Evolutionary conservation across 2,888 invertebrate genomes (phyloP), one percentile per base, ranked within the genome.

Genomic region (Machimus atricapillus): DNA sequence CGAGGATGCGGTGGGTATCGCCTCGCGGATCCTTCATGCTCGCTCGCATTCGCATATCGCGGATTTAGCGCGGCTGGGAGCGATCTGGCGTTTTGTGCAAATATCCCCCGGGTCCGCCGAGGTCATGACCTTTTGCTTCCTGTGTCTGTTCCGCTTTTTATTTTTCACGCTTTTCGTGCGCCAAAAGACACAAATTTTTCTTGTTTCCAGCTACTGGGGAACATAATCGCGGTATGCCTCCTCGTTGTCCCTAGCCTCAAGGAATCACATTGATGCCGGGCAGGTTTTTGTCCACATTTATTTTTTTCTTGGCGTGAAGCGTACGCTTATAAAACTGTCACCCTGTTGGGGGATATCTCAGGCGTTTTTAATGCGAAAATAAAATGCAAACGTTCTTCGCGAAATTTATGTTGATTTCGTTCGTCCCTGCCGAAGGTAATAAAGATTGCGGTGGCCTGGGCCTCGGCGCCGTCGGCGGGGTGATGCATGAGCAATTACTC

Each of bases 251-350:
- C 40, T 43, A 19, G 5, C 23, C 14, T 23, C 19, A 78, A 37
- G 37, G 16, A 66, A 27, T 66, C 27, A 52, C 66, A 52, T 19
- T n/a, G 66, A 27, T 66, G 12, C 66, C 66, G 6, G 19, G 12
- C 19, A 34, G 76, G 34, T 77, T 77, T 46, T 40, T 27, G 27
- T 23, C 43, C 79, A 52, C 40, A 46, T 27, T 27, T 66, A 23
- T 66, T 23, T 66, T 27, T 14, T 12, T 66, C 12, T 23, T 66
- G 9, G 19, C n/a, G 12, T 66, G 27, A 19, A 27, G 27, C 66
- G 27, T 27, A 66, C 66, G 46, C 52, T 81, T 81, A 56, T 81
- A 56, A 81, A 82, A 82, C 58, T 82, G 82, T 82, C 82, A 82
- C 34, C n/a, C 19, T 31, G 56, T 27, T 34, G n/a, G 56, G 31